Evolutionary conservation across 2,888 invertebrate genomes (phyloP).

Genomic region (Heliconius aoede): DNA sequence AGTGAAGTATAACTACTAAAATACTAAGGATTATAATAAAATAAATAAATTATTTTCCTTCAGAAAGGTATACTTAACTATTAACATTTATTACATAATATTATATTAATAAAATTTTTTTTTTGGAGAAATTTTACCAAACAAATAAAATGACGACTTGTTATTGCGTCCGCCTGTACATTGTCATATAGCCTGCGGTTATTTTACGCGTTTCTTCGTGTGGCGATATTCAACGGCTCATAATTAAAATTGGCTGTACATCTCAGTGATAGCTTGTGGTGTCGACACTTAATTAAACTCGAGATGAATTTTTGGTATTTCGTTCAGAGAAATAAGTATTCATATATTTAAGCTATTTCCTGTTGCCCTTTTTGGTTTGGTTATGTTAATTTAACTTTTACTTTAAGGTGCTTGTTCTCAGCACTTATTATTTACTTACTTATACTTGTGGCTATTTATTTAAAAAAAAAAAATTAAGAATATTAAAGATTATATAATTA

Average conservation of each 20-base stretch:
- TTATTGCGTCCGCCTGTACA: conserved; percentile 36
- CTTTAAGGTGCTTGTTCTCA: not conserved
- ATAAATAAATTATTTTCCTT: no score
- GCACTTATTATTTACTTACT: no score
- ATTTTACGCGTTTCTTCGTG: conserved; percentile 54
- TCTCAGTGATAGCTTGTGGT: conserved; percentile 46
- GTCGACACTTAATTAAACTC: conserved; percentile 46
- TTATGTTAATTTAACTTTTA: not conserved
- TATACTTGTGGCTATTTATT: no score
- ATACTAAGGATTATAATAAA: no score
- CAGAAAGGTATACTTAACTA: no score
- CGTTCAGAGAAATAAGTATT: not conserved
- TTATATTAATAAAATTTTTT: no score
- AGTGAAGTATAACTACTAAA: no score
- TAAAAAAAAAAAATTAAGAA: no score
- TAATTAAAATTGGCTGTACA: conserved; percentile 62
- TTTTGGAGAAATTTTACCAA: not conserved
- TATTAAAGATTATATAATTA: no score
- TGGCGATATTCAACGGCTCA: conserved; percentile 54
- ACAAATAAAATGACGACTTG: not conserved
- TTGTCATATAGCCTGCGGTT: conserved; percentile 63
- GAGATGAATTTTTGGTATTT: conserved; percentile 34
- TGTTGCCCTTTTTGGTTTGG: not conserved
- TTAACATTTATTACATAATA: no score
- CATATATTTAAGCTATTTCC: not conserved